These are phyloP conservation scores for Malthinus seriepunctatus DNA, from an alignment of 2,888 invertebrate species.

Conservation along the genomic window DNA sequence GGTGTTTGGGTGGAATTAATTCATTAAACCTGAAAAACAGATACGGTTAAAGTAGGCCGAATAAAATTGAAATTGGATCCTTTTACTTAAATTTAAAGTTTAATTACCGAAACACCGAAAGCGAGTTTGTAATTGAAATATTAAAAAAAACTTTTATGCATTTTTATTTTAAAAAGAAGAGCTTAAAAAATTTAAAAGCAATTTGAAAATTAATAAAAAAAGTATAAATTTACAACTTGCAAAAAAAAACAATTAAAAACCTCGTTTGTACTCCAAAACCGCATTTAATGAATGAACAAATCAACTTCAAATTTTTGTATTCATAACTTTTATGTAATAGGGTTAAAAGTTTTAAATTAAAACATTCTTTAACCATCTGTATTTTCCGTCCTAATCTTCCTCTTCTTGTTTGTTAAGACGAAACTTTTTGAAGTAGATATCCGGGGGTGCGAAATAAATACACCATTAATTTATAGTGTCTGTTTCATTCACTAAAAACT, in stretches of 20 bases:
- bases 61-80: slow-evolving; percentile 2
- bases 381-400: background rate
- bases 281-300: background rate
- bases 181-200: too few relatives aligned
- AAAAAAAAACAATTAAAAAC: too few relatives aligned
- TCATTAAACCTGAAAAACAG: slow-evolving; percentile 6
- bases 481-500: slow-evolving; percentile 14
- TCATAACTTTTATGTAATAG: background rate
- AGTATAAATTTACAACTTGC: too few relatives aligned
- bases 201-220: too few relatives aligned
- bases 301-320: background rate
- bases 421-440: slow-evolving; percentile 3
- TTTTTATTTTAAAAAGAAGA: too few relatives aligned
- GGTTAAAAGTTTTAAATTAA: slow-evolving; percentile 5
- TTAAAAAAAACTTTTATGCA: too few relatives aligned
- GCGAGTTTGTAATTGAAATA: too few relatives aligned
- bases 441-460: slow-evolving; percentile 14
- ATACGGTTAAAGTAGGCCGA: background rate
- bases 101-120: too few relatives aligned
- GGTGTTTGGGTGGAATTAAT: slow-evolving; percentile 3
- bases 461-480: slow-evolving; percentile 18
- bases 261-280: too few relatives aligned
- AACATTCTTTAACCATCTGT: background rate
- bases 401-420: background rate
- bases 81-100: background rate